Base-by-base conservation (phyloP, 1,140 invertebrate species). In the Drosophila repletoides region DNA sequence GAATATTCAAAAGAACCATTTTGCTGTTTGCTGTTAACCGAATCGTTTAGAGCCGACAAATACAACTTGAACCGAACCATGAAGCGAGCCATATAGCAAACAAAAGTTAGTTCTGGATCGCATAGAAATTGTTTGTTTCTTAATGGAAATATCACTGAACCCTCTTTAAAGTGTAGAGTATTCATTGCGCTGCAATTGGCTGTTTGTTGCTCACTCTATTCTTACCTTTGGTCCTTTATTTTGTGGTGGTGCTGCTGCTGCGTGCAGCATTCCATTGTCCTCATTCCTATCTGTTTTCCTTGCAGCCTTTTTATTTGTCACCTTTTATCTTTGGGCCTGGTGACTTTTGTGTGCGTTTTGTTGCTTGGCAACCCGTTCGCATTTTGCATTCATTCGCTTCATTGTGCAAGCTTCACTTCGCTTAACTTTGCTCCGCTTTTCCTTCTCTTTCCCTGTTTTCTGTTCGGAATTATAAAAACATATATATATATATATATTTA, bases 351-450 rank as follows among this genome's bases (percentile, higher is more conserved):
- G 46, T 36, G 38, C 12, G 22, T 45, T 6, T 53, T 68, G 58
- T 68, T 68, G 65, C 59, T 38, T 41, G 59, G 65, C 59, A 68
- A 64, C 65, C 65, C 58, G 15, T 64, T 68, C 31, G 14, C 31
- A 61, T 52, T 51, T 61, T 60, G 64, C 46, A 61, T 52, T 67
- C 46, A 67, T 53, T 45, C 48, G 22, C 24, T 33, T 43, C 17
- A 33, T 19, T 22, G 26, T 22, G 31, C 19, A 15, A 15, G 7
- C 51, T 12, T 12, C 28, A n/a, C 24, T 9, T 28, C 10, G 9
- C 2, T 19, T 45, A 9, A 14, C 28, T 49, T 21, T 12, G 3
- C 24, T 45, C 15, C 6, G 10, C 1, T 9, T 28, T 24, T 19
- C 17, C 1, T 4, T 21, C 9, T 43, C 3, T 19, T 38, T 7